Evolutionary conservation across 2,797 vertebrate species (phyloP), one percentile per base, ranked within the genome.

Genomic region (Melopsittacus undulatus): DNA sequence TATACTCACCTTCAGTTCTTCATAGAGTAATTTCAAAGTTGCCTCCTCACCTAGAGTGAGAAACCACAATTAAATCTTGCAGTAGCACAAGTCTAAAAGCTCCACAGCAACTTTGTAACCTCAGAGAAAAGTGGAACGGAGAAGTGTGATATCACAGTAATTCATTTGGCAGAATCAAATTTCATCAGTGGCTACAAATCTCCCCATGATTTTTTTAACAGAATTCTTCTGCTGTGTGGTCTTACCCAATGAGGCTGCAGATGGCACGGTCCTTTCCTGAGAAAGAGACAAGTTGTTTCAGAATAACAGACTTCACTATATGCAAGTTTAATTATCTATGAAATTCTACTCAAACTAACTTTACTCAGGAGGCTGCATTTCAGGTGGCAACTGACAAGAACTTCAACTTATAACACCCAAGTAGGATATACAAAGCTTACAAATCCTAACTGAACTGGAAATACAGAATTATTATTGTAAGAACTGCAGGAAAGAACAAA

Each of bases 121-220:
- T 97, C 97, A 98, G 97, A 85, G 10, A 49, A 29, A 80, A 94
- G 42, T 66, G 96, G 97, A 98, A 98, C 97, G 94, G 97, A 95
- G 4, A 96, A 46, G 43, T 43, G 40, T 94, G 51, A 96, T 96
- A 98, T 97, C 96, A 98, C 61, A 79, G 76, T 10, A 21, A 49
- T 36, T 98, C 97, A 98, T 98, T 89, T 97, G 97, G 97, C 97
- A 98, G 97, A 96, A 97, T 97, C 94, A 54, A 51, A 13, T 86
- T 83, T 84, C 91, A 94, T 94, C 95, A 96, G 45, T 13, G 88
- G 91, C 73, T 92, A 94, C 87, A 79, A 69, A 5, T 10, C 70
- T 6, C 32, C 23, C 22, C 46, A 10, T 1, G n/a, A 27, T 5
- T 22, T 52, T 68, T 72, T 30, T 9, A 24, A 23, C 1, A 54